Percentiles rank a stretch among this genome's conserved stretches.
phyloP scores from a whole-genome alignment of 2,113 vertebrate species.

The Danionella cerebrum region DNA sequence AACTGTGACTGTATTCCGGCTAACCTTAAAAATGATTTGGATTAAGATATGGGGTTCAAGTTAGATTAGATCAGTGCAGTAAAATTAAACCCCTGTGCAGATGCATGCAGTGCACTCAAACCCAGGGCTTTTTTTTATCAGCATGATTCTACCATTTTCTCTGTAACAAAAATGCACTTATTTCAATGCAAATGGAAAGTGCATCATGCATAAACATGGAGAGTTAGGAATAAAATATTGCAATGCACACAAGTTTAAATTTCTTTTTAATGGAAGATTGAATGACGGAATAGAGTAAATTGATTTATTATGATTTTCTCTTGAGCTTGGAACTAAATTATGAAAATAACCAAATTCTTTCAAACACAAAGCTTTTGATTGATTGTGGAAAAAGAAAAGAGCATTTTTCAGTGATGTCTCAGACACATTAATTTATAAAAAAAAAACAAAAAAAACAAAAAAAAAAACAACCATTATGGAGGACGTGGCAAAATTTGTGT shows the following conservation, averaged over 20 bases:
- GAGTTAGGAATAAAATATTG: not conserved
- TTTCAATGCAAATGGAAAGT: not conserved
- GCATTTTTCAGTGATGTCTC: no score
- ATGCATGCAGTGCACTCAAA: not conserved
- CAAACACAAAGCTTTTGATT: no score
- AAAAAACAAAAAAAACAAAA: no score
- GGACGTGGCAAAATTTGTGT: no score
- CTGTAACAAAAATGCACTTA: not conserved
- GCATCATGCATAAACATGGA: not conserved
- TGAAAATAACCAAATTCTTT: no score
- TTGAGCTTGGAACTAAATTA: no score
- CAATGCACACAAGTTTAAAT: not conserved
- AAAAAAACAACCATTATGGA: no score
- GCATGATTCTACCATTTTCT: not conserved
- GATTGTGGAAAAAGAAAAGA: no score
- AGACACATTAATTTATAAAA: no score
- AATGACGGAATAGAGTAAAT: not conserved
- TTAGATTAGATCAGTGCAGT: not conserved
- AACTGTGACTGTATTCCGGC: not conserved
- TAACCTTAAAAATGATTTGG: not conserved
- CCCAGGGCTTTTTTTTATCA: not conserved
- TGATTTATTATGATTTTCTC: no score
- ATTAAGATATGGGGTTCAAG: not conserved
- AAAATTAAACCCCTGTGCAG: not conserved
- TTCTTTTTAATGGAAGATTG: not conserved